phyloP scores from a whole-genome alignment of 64 coral and sea anemone species.

The Catalaphyllia jardinei region DNA sequence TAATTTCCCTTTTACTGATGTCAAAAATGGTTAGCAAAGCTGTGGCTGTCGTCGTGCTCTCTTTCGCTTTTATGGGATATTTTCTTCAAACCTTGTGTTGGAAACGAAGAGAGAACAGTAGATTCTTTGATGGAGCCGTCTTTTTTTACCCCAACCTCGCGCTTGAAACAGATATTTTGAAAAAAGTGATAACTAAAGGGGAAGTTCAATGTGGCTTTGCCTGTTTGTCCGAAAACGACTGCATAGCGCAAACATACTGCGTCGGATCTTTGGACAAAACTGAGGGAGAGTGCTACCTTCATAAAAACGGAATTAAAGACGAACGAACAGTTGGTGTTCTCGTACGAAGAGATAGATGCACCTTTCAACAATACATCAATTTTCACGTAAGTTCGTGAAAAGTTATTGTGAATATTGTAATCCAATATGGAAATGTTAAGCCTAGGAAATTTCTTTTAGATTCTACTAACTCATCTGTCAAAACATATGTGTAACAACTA shows the following conservation, averaged over 20 bases:
- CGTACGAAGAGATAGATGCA: constrained; percentile 11
- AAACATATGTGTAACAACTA: too few species aligned
- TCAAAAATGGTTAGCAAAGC: not conserved
- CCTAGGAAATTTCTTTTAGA: too few species aligned
- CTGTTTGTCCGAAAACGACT: constrained; percentile 15
- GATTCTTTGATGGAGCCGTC: not conserved
- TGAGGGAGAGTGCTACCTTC: constrained; percentile 33
- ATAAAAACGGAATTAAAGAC: constrained; percentile 33
- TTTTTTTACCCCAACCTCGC: not conserved
- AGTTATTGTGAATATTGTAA: too few species aligned
- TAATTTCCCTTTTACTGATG: not conserved
- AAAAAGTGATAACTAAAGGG: not conserved
- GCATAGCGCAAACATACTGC: constrained; percentile 31
- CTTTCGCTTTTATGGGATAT: not conserved
- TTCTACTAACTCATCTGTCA: too few species aligned
- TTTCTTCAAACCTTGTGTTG: not conserved
- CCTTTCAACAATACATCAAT: constrained; percentile 47
- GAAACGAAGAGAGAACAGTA: not conserved
- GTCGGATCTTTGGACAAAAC: not conserved
- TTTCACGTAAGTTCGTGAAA: constrained; percentile 16
- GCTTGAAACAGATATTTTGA: constrained; percentile 10
- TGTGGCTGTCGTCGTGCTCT: not conserved
- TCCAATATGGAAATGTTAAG: too few species aligned
- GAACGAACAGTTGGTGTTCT: not conserved
- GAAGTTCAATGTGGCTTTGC: constrained; percentile 2